Percentiles rank a stretch among this genome's conserved stretches.
phyloP scores from a whole-genome alignment of 2,888 invertebrate species.

The Drosophila mimica region DNA sequence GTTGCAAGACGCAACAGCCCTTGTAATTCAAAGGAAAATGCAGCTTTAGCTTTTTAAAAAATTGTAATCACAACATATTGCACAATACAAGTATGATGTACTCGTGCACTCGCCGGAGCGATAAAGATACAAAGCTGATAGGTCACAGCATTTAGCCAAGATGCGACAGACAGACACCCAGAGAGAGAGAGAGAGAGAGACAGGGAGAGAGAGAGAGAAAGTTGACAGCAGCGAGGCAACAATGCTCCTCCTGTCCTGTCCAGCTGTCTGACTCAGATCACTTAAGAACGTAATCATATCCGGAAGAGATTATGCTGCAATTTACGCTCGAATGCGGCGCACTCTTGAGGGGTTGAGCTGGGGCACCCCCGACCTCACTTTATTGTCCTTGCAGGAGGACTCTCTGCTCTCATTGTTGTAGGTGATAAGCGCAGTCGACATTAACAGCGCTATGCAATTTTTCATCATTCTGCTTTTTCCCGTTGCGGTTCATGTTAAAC shows the following conservation, averaged over 20 bases:
- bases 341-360: constrained; percentile 48
- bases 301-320: constrained; percentile 82
- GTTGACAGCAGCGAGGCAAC: constrained; percentile 43
- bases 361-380: constrained; percentile 9
- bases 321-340: constrained; percentile 68
- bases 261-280: constrained; percentile 60
- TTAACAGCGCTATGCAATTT: constrained; percentile 16
- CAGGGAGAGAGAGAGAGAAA: constrained; percentile 6
- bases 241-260: constrained; percentile 42
- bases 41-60: constrained; percentile 82
- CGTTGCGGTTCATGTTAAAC: constrained; percentile 54
- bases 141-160: constrained; percentile 79
- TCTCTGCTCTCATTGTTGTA: constrained; percentile 59
- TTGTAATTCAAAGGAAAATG: constrained; percentile 81
- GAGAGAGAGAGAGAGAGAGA: constrained; percentile 14
- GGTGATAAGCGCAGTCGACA: constrained; percentile 79
- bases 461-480: constrained; percentile 16
- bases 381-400: constrained; percentile 29
- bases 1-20: constrained; percentile 38
- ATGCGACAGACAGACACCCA: constrained; percentile 11
- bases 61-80: constrained; percentile 81
- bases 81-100: constrained; percentile 42
- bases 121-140: constrained; percentile 81
- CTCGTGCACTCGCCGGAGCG: constrained; percentile 31
- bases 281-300: constrained; percentile 80